Evolutionary conservation across 2,797 vertebrate genomes (phyloP).

Genomic region (Chlorospingus flavigularis): DNA sequence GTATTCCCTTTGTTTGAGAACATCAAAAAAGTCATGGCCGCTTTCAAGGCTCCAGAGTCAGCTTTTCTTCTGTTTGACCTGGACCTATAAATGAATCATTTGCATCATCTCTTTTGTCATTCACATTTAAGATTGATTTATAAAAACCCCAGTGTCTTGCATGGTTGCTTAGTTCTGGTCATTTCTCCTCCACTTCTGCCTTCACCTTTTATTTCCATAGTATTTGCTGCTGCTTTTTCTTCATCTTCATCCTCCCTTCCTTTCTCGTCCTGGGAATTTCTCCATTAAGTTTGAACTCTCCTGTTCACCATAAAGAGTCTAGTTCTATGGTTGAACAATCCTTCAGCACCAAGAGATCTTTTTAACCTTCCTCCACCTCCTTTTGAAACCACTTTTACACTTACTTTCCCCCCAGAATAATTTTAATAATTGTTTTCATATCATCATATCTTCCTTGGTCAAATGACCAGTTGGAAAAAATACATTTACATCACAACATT

Average conservation of each 20-base stretch:
- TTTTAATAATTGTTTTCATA: constrained; percentile 61
- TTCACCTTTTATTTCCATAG: constrained; percentile 40
- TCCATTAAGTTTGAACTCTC: constrained; percentile 43
- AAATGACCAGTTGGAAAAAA: constrained; percentile 52
- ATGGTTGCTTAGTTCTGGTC: constrained; percentile 12
- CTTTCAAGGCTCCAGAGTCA: constrained; percentile 33
- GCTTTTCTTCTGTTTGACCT: background rate
- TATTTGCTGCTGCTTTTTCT: background rate
- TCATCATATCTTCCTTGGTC: constrained; percentile 67
- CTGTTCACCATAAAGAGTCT: constrained; percentile 58
- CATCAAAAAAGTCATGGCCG: background rate
- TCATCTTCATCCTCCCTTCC: constrained; percentile 29
- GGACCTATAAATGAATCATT: constrained; percentile 7
- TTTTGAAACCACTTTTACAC: constrained; percentile 56
- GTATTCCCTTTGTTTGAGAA: constrained; percentile 13
- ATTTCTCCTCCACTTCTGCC: constrained; percentile 1
- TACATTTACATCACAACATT: constrained; percentile 56
- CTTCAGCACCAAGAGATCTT: constrained; percentile 36
- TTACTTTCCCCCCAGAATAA: constrained; percentile 46
- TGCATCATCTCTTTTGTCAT: constrained; percentile 3
- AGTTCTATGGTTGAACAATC: constrained; percentile 59
- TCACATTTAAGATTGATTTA: constrained; percentile 19
- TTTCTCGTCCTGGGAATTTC: constrained; percentile 36
- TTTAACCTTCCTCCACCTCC: constrained; percentile 49
- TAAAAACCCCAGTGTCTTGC: background rate